Evolutionary conservation across 2,113 vertebrate genomes (phyloP).

Genomic region (Microcebus tavaratra): DNA sequence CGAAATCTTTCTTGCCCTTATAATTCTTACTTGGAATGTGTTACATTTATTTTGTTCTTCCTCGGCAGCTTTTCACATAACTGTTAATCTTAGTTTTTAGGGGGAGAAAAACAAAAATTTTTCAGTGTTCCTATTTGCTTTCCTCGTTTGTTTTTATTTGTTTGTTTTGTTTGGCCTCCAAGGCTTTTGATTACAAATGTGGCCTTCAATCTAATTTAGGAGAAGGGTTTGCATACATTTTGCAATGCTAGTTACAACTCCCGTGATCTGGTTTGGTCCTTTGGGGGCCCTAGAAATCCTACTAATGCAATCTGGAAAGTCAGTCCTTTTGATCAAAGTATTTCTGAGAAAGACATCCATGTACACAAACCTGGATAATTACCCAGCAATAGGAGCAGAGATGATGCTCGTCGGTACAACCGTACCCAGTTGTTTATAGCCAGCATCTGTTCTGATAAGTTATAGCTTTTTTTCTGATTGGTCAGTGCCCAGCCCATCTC

Average conservation of each 20-base stretch:
- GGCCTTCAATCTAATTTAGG: background rate
- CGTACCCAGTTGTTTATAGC: background rate
- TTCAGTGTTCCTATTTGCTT: background rate
- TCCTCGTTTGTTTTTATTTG: background rate
- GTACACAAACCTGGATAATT: background rate
- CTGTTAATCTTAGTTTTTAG: background rate
- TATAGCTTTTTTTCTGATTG: background rate
- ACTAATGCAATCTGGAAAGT: background rate
- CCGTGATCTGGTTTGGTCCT: background rate
- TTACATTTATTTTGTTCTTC: slow-evolving; percentile 21
- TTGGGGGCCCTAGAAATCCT: background rate
- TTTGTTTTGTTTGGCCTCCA: background rate
- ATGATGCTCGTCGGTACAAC: background rate
- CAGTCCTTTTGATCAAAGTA: background rate
- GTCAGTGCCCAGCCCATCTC: background rate
- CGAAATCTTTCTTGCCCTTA: background rate
- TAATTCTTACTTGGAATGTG: slow-evolving; percentile 16
- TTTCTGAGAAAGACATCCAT: background rate
- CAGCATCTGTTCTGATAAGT: background rate
- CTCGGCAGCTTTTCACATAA: background rate
- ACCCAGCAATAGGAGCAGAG: background rate
- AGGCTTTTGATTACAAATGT: slow-evolving; percentile 1
- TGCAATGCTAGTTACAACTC: slow-evolving; percentile 14
- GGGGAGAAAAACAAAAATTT: background rate
- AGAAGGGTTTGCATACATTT: slow-evolving; percentile 32